Evolutionary conservation across 2,797 vertebrate genomes (phyloP), one percentile per base, ranked within the genome.

Genomic region (Betta splendens): DNA sequence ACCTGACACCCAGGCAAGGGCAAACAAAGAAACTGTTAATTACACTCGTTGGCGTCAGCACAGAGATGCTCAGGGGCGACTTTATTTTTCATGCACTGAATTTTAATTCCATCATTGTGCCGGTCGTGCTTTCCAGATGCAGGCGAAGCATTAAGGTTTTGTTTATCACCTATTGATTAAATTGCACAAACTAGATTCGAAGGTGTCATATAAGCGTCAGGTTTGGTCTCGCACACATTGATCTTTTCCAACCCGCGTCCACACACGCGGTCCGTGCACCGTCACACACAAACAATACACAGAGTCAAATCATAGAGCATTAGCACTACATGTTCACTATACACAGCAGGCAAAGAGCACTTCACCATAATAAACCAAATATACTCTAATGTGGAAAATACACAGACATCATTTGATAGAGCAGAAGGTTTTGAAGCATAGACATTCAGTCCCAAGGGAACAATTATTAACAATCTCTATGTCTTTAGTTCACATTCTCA

Each of bases 21-120:
- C 39, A 55, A 53, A 62, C 28, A 68, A 40, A 55, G 28, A 58
- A 57, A 56, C 5, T 33, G 48, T 65, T 51, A 63, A 58, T 67
- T 25, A 65, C 29, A 36, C 25, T 31, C 51, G 3, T 64, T 15
- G 25, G 35, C 16, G 16, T 31, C 67, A 57, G 16, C 12, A 65
- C 28, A 46, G 35, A 25, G 18, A 50, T 20, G 23, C 29, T 72
- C 43, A 37, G 18, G 9, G 35, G 21, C 12, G 33, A 43, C 35
- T 77, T 68, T 61, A 49, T 37, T 70, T 32, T 61, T 59, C 42
- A 21, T 80, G 69, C 35, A 72, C 23, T 69, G 50, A 72, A 72
- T 85, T 63, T 49, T 69, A 77, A 73, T 22, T 23, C 25, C 18
- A 65, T 63, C 20, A 71, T 53, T 64, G 25, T 35, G 38, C 22